phyloP scores from a whole-genome alignment of 2,888 invertebrate genomes.

The Mythimna lalbum region DNA sequence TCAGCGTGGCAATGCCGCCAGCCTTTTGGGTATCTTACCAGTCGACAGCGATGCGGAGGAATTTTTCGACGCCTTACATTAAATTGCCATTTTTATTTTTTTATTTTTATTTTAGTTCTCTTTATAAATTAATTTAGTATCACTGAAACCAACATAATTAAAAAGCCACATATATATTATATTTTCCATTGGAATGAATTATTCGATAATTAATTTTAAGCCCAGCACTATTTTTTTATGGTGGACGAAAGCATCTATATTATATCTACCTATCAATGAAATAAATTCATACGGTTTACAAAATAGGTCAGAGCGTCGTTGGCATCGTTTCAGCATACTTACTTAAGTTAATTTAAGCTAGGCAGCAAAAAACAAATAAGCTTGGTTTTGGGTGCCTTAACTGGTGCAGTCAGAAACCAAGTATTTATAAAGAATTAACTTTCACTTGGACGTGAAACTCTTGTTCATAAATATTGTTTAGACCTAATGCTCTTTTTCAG shows the following conservation, averaged over 20 bases:
- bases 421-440: slow-evolving; percentile 5
- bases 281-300: slow-evolving; percentile 38
- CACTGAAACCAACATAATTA: slow-evolving; percentile 9
- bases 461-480: too few species aligned
- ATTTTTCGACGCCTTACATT: too few species aligned
- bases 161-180: slow-evolving; percentile 26
- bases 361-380: slow-evolving; percentile 53
- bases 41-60: too few species aligned
- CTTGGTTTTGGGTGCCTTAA: slow-evolving; percentile 21
- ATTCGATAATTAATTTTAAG: too few species aligned
- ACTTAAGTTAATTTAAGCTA: slow-evolving; percentile 56
- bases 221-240: too few species aligned
- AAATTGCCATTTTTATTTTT: too few species aligned
- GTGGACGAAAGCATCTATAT: too few species aligned
- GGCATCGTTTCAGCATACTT: slow-evolving; percentile 42
- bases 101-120: too few species aligned
- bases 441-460: not conserved
- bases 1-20: too few species aligned
- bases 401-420: slow-evolving; percentile 9
- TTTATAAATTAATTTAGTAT: slow-evolving; percentile 3
- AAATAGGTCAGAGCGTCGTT: slow-evolving; percentile 58
- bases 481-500: too few species aligned
- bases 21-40: too few species aligned
- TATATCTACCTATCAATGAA: too few species aligned
- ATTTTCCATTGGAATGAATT: slow-evolving; percentile 38